Evolutionary conservation across 2,113 vertebrate genomes (phyloP).

Genomic region (Condylura cristata): DNA sequence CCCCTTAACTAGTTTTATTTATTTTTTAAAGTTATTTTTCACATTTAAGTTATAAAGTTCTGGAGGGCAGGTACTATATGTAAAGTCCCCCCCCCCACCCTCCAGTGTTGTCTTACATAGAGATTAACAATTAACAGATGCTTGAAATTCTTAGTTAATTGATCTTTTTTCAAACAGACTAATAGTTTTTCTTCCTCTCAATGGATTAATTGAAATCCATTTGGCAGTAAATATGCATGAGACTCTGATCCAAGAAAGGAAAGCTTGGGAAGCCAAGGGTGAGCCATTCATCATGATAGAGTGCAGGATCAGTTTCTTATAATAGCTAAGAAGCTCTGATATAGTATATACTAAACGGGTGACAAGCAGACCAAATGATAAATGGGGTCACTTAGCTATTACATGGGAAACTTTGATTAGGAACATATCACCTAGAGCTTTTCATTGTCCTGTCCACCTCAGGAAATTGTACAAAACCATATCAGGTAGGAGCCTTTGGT

Average conservation of each 20-base stretch:
- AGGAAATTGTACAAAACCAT: slow-evolving; percentile 1
- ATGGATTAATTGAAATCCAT: slow-evolving; percentile 45
- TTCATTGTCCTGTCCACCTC: neutral
- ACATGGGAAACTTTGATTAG: slow-evolving; percentile 1
- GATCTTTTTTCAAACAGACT: neutral
- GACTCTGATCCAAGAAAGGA: slow-evolving; percentile 25
- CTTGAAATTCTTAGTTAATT: slow-evolving; percentile 12
- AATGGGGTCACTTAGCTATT: slow-evolving; percentile 24
- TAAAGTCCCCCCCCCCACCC: neutral
- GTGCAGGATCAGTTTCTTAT: neutral
- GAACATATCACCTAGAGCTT: slow-evolving; percentile 5
- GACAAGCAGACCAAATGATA: slow-evolving; percentile 31
- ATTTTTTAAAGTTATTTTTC: neutral
- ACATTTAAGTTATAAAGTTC: neutral
- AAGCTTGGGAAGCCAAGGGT: neutral
- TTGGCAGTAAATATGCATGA: neutral
- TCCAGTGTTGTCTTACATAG: neutral
- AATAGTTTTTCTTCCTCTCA: neutral
- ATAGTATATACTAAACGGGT: neutral
- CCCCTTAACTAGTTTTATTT: no score
- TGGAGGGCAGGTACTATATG: neutral
- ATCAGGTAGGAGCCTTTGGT: neutral
- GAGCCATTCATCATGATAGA: neutral
- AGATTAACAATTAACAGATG: neutral
- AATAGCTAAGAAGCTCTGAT: neutral